These are phyloP conservation scores for Drosophila multiciliata DNA, from an alignment of 2,888 invertebrate genomes.

Conservation along the genomic window DNA sequence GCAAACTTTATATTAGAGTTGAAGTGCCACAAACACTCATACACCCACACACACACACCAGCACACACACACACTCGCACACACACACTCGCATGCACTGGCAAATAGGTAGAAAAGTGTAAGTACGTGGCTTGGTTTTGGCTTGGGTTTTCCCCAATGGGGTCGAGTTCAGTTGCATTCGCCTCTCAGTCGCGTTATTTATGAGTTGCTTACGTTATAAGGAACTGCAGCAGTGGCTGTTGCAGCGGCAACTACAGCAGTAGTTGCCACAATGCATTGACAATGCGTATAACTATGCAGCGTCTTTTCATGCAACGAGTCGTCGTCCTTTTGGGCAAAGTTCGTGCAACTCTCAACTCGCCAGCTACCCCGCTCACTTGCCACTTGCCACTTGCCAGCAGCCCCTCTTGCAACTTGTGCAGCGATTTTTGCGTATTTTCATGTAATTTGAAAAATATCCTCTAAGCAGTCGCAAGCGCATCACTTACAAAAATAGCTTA, in stretches of 20 bases:
- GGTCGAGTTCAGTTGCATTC: slow-evolving; percentile 49
- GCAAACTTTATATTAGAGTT: slow-evolving; percentile 78
- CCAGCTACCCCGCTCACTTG: neutral
- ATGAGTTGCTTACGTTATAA: slow-evolving; percentile 76
- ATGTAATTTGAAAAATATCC: slow-evolving; percentile 55
- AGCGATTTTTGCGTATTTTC: slow-evolving; percentile 58
- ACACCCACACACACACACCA: slow-evolving; percentile 16
- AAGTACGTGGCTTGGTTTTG: slow-evolving; percentile 63
- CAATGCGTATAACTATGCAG: slow-evolving; percentile 38
- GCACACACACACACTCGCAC: slow-evolving; percentile 2
- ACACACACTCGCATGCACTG: slow-evolving; percentile 15
- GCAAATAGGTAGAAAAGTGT: slow-evolving; percentile 68
- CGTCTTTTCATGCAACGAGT: slow-evolving; percentile 28
- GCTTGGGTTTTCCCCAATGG: neutral
- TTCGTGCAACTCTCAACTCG: slow-evolving; percentile 50
- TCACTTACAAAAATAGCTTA: slow-evolving; percentile 20
- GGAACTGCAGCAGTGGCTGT: slow-evolving; percentile 61
- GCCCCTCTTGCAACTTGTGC: slow-evolving; percentile 9
- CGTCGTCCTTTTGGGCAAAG: slow-evolving; percentile 63
- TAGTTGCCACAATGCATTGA: slow-evolving; percentile 46
- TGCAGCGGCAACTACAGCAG: slow-evolving; percentile 12
- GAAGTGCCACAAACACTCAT: slow-evolving; percentile 71
- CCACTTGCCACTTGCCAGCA: neutral
- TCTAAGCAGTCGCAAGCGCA: slow-evolving; percentile 47
- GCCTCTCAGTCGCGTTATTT: slow-evolving; percentile 66